Base-by-base conservation (phyloP, 2,113 vertebrate genomes). In the Hemicordylus capensis region DNA sequence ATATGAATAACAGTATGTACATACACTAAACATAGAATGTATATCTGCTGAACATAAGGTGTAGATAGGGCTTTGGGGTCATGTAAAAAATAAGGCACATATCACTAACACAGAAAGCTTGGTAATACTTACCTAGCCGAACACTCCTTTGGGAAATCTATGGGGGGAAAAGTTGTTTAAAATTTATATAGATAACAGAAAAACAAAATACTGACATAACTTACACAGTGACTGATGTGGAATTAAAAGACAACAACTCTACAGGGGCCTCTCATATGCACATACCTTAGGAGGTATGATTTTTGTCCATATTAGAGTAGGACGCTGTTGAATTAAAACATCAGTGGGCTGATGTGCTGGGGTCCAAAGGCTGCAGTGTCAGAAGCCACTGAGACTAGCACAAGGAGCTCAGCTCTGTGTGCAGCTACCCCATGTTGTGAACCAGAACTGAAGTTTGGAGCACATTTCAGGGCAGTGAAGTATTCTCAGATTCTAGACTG, bases 141-240 rank as follows among this genome's bases (percentile, higher is more conserved):
- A 94, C 92, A 83, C 93, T 95, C 82, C 88, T 94, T 84, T 96
- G 95, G 78, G 96, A 91, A 86, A 94, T 90, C 97, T 97, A 91
- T 34, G 88, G 56, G 89, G 72, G 91, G 75, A 0, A 87, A 0
- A 31, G 88, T n/a, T 24, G 59, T 84, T 92, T 88, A 46, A 31
- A n/a, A 22, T 51, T 4, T 75, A 48, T 37, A 28, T 24, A 74
- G 56, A 28, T 74, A 37, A 64, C 20, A 34, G 2, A 34, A 76
- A 48, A 48, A 9, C 31, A 66, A 11, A 34, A 51, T 19, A 44
- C 1, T n/a, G 3, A 79, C 28, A 44, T 31, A n/a, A 42, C n/a
- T 34, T 80, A 59, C 31, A 44, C 26, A 63, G 74, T 28, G 54
- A 75, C 4, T n/a, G 31, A 20, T 17, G 17, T 34, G 4, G 14